Evolutionary conservation across 1,140 invertebrate genomes (phyloP).

Genomic region (Cherax quadricarinatus): DNA sequence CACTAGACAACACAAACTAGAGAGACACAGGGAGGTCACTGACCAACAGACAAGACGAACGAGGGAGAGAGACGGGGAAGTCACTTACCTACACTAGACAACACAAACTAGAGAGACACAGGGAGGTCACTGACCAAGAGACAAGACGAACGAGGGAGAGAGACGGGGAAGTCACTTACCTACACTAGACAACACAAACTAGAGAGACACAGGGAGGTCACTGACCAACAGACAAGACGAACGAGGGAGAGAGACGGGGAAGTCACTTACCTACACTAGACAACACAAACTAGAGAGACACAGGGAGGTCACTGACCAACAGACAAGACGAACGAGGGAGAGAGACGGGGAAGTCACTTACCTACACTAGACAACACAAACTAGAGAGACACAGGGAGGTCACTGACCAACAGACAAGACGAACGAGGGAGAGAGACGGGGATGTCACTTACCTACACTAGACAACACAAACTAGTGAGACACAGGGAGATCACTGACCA

Average conservation of each 20-base stretch:
- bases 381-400: not conserved
- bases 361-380: no score
- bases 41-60: no score
- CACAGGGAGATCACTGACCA: no score
- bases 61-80: not conserved
- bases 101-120: not conserved
- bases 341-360: not conserved
- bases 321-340: not conserved
- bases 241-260: not conserved
- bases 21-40: not conserved
- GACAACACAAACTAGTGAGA: no score
- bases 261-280: no score
- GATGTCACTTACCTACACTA: no score
- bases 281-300: no score
- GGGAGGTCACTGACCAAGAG: not conserved
- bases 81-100: not conserved
- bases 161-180: not conserved
- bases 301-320: no score
- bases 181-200: no score
- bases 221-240: no score
- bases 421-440: not conserved
- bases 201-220: no score
- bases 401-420: not conserved
- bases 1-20: not conserved
- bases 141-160: not conserved